Percentiles rank a stretch among this genome's conserved stretches.
These are phyloP conservation scores for Nineta flava DNA, from an alignment of 2,888 invertebrate genomes.

Conservation along the genomic window DNA sequence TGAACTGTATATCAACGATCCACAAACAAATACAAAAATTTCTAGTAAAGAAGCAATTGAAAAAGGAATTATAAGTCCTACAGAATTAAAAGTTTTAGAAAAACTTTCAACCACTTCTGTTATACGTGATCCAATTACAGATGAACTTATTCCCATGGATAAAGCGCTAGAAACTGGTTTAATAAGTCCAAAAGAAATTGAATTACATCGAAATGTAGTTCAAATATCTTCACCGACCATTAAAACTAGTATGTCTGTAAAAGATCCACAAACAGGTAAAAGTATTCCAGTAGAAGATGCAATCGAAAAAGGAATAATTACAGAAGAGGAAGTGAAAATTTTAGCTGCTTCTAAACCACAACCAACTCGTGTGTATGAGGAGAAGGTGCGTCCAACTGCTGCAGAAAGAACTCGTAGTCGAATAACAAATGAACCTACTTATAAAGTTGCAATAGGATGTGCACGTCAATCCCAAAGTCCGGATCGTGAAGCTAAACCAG, in stretches of 20 bases:
- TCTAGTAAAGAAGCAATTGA: slow-evolving; percentile 68
- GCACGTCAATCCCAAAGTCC: slow-evolving; percentile 40
- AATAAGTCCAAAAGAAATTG: slow-evolving; percentile 14
- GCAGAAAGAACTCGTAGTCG: slow-evolving; percentile 40
- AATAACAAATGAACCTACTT: slow-evolving; percentile 47
- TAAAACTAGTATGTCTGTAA: slow-evolving; percentile 17
- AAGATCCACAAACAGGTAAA: slow-evolving; percentile 28
- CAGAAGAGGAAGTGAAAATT: slow-evolving; percentile 12
- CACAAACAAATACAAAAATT: slow-evolving; percentile 35
- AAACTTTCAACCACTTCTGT: slow-evolving; percentile 11
- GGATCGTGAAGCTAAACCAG: slow-evolving; percentile 47
- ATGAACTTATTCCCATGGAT: slow-evolving; percentile 33
- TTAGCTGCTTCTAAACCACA: slow-evolving; percentile 12
- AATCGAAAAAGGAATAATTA: slow-evolving; percentile 22
- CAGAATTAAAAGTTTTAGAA: slow-evolving; percentile 30
- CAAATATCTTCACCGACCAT: not conserved
- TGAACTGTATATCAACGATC: slow-evolving; percentile 29
- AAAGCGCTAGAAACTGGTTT: slow-evolving; percentile 36
- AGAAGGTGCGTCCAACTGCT: slow-evolving; percentile 34
- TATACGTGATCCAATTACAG: slow-evolving; percentile 34
- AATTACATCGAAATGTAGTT: not conserved
- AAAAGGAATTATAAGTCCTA: slow-evolving; percentile 49
- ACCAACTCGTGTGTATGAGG: slow-evolving; percentile 40
- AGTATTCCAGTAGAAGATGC: slow-evolving; percentile 32
- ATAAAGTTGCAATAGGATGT: slow-evolving; percentile 43